Evolutionary conservation across 2,113 vertebrate genomes (phyloP), one percentile per base, ranked within the genome.

Genomic region (Poicephalus gulielmi): DNA sequence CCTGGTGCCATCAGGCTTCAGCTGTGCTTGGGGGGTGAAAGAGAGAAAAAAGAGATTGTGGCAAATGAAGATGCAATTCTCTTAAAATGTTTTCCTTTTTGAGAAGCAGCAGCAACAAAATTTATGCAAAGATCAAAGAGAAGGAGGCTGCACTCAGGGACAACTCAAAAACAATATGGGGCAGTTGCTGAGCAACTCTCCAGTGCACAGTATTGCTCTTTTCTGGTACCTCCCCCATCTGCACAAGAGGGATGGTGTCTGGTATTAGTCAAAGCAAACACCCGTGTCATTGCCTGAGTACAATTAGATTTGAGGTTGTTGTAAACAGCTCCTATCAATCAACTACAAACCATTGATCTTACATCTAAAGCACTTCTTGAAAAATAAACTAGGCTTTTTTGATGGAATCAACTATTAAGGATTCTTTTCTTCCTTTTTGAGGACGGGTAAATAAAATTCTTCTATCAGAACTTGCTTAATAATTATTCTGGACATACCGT

Each of bases 341-440:
- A 86, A 49, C 67, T 66, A 66, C 14, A 4, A 82, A 78, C 78
- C 69, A 97, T 88, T 96, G 95, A 97, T 97, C 92, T 96, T 96
- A 86, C 93, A 95, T 96, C 85, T 97, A 88, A 95, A 82, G 94
- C 75, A 85, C 83, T 96, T 89, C 69, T 11, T 90, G 73, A 69
- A 95, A 96, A 91, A 89, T 85, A 96, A 92, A 94, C 74, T 35
- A 86, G 31, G 63, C 4, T 4, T 7, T 76, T 95, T 88, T 88
- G 47, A 96, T 92, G 84, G 95, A 83, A 95, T 89, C 79, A 83
- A 79, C 60, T 91, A n/a, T 74, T 96, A 91, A 83, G 60, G 81
- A 76, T 67, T 55, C 70, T 86, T 90, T 87, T 78, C 39, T 92
- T 86, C 76, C 30, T 57, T 85, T 88, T 25, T 78, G 85, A 95